Evolutionary conservation across 2,797 vertebrate genomes (phyloP), one percentile per base, ranked within the genome.

Genomic region (Labeo calbasu): DNA sequence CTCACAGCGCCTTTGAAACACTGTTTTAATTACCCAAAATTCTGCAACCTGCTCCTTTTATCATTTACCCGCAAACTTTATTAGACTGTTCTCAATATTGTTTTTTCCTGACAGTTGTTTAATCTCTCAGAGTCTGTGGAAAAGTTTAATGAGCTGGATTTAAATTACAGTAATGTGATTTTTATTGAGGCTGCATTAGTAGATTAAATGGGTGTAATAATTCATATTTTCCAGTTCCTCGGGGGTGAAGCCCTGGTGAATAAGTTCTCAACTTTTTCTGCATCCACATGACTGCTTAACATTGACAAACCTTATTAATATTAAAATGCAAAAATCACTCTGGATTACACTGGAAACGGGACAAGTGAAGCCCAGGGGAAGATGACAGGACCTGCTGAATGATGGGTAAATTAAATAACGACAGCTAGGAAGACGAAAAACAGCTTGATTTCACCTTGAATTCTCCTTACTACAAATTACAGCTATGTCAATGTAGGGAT

Each of bases 11-110:
- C 90, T 82, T 87, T 55, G 40, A 89, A 88, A 87, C 90, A 89
- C 85, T 82, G 86, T 86, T 85, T 73, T 93, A 93, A 93, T 92
- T 90, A 91, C 87, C 73, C 65, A 90, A 93, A 91, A 93, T 82
- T 55, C 50, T 6, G 25, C 46, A 81, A 72, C 53, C 69, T 59
- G 78, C 51, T 79, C 89, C 89, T 82, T 83, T 65, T 87, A 88
- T 88, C 81, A 83, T 59, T 50, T 53, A 72, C 25, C 75, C 43
- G 19, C 59, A 79, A 82, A 85, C 82, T 82, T 71, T 76, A 84
- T 86, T 77, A 81, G 25, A 79, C 14, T 11, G 4, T 63, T 77
- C 83, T 63, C 65, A 63, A 19, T 71, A 61, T 71, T 59, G 23
- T 32, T 59, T 12, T 15, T 79, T 71, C 55, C 36, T 65, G 79